Base-by-base conservation (phyloP, 2,888 invertebrate genomes). In the Pimpla rufipes region DNA sequence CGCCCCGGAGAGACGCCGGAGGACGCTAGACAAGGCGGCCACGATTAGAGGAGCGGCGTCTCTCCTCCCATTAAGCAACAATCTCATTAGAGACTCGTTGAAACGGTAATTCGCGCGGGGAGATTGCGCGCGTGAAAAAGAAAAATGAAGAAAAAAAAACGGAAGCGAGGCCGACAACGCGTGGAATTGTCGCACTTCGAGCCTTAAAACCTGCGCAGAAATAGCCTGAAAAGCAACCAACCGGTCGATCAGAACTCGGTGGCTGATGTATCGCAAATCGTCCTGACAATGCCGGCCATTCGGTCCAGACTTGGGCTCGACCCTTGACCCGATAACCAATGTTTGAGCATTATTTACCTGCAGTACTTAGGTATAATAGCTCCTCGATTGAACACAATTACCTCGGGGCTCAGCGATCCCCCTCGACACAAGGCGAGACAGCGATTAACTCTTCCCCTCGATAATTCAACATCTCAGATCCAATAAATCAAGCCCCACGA, bases 51-150 rank as follows among this genome's bases (percentile, higher is more conserved):
- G 2, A 6, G 47, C 47, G n/a, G 6, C n/a, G n/a, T n/a, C 47
- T 47, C 4, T 16, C 16, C 16, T 47, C 16, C 47, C 47, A 47
- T 47, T 47, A n/a, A n/a, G 16, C 47, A 47, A 47, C 47, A 47
- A 47, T 47, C 47, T 47, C 47, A 47, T 47, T 47, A 47, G 47
- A 47, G 47, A 16, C 47, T 47, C 16, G 47, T 47, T 47, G 47
- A 47, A 47, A 47, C 47, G 16, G n/a, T 47, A n/a, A 47, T 47
- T 47, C n/a, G n/a, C 16, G n/a, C 47, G 47, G 16, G 7, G 47
- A 16, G 47, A 16, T 47, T 47, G 47, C 16, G 16, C n/a, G 29
- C 29, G 29, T 29, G 29, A 29, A 47, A 16, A 47, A 47, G n/a
- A 47, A 47, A 47, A 47, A 16, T 7, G 16, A n/a, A 16, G n/a